Evolutionary conservation across 2,888 invertebrate species (phyloP).

Genomic region (Adineta ricciae): DNA sequence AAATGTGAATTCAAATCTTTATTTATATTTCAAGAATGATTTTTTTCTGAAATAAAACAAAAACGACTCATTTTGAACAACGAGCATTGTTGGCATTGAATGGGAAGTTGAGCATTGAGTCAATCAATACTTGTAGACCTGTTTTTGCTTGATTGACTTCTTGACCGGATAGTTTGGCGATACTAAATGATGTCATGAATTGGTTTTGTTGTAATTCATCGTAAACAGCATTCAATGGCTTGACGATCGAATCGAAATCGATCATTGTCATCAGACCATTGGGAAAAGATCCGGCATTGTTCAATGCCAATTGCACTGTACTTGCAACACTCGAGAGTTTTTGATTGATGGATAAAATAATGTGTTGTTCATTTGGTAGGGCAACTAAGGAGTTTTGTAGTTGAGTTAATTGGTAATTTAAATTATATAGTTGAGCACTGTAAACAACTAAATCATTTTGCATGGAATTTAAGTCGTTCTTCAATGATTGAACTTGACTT

Average conservation of each 20-base stretch:
- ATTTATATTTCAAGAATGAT: no score
- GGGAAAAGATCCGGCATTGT: background rate
- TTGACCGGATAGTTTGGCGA: background rate
- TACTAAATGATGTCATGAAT: background rate
- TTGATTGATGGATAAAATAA: background rate
- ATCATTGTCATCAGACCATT: background rate
- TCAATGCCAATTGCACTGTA: background rate
- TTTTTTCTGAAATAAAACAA: background rate
- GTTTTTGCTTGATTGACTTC: slow-evolving; percentile 7
- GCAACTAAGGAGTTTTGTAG: background rate
- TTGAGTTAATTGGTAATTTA: slow-evolving; percentile 5
- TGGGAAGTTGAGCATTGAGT: background rate
- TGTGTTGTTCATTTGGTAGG: background rate
- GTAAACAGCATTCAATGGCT: slow-evolving; percentile 4
- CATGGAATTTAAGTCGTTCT: background rate
- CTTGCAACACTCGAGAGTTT: background rate
- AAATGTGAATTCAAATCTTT: no score
- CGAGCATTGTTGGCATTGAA: background rate
- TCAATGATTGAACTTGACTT: background rate
- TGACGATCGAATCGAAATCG: background rate
- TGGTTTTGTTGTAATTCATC: slow-evolving; percentile 22
- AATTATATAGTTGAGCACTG: background rate
- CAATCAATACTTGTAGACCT: background rate
- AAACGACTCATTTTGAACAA: background rate
- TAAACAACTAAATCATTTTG: background rate